phyloP scores from a whole-genome alignment of 1,140 invertebrate species.

The Epicauta chinensis region DNA sequence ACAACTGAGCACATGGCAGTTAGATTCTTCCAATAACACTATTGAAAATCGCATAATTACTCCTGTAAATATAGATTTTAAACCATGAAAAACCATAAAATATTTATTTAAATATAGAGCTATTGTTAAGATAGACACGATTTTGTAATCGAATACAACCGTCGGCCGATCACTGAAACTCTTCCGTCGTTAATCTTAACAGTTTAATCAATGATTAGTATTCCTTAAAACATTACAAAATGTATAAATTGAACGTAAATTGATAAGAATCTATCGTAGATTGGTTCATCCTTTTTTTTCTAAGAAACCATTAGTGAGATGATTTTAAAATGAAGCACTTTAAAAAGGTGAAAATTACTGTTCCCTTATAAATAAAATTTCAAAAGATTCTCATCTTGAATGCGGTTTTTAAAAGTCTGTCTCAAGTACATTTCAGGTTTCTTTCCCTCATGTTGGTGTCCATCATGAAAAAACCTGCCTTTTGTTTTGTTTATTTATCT shows the following conservation, averaged over 20 bases:
- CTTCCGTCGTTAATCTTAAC: no score
- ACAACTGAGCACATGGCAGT: conserved; percentile 27
- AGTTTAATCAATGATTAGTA: no score
- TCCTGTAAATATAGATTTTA: no score
- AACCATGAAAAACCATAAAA: no score
- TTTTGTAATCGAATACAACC: no score
- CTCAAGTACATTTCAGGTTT: conserved; percentile 15
- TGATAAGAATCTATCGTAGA: neutral
- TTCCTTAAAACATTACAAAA: no score
- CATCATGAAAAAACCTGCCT: conserved; percentile 4
- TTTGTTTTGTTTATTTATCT: conserved; percentile 23
- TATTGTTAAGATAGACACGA: no score
- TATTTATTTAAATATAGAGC: no score
- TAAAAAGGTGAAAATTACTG: conserved; percentile 21
- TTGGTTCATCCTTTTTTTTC: conserved; percentile 9
- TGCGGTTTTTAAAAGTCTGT: conserved; percentile 10
- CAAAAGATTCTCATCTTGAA: conserved; percentile 20
- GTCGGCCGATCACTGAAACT: no score
- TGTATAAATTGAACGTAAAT: no score
- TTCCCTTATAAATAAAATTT: conserved; percentile 15
- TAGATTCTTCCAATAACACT: conserved; percentile 29
- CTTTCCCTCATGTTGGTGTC: conserved; percentile 2
- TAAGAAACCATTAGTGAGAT: conserved; percentile 20
- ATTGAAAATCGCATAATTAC: neutral
- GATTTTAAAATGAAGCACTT: conserved; percentile 18